These are phyloP conservation scores for Hydrocynus forskahlii DNA, from an alignment of 2,797 vertebrate genomes.

Conservation along the genomic window DNA sequence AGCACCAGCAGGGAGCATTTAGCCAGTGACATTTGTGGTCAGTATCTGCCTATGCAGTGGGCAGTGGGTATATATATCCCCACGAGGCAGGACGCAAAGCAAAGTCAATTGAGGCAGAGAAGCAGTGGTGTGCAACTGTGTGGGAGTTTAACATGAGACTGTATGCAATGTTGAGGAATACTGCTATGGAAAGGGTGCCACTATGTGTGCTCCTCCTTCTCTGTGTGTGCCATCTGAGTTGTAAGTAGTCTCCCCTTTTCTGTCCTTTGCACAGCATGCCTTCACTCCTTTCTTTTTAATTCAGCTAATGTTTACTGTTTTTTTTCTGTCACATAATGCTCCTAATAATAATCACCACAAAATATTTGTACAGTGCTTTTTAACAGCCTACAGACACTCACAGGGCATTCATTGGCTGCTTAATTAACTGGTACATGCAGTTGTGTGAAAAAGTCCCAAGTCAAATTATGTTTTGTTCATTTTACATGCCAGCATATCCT, in stretches of 20 bases:
- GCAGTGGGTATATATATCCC: constrained; percentile 71
- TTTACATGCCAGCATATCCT: no score
- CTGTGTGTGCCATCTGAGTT: constrained; percentile 63
- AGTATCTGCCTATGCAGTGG: constrained; percentile 33
- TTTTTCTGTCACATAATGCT: no score
- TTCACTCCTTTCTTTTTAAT: no score
- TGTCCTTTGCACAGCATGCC: not conserved
- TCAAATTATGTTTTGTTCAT: no score
- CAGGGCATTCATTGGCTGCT: no score
- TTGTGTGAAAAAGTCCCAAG: no score
- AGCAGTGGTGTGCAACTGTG: constrained; percentile 21
- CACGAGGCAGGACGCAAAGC: constrained; percentile 51
- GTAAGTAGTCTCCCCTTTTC: constrained; percentile 72
- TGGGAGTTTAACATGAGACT: not conserved
- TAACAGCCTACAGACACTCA: no score
- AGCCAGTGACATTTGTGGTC: constrained; percentile 62
- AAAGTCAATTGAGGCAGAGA: constrained; percentile 53
- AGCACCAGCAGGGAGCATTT: constrained; percentile 60
- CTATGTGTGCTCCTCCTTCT: constrained; percentile 62
- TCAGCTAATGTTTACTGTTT: no score
- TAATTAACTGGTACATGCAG: no score
- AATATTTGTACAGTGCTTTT: no score
- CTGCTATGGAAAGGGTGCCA: constrained; percentile 60
- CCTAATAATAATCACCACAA: no score
- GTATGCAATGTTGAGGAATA: constrained; percentile 44